Evolutionary conservation across 2,113 vertebrate species (phyloP), one percentile per base, ranked within the genome.

Genomic region (Semnopithecus entellus): DNA sequence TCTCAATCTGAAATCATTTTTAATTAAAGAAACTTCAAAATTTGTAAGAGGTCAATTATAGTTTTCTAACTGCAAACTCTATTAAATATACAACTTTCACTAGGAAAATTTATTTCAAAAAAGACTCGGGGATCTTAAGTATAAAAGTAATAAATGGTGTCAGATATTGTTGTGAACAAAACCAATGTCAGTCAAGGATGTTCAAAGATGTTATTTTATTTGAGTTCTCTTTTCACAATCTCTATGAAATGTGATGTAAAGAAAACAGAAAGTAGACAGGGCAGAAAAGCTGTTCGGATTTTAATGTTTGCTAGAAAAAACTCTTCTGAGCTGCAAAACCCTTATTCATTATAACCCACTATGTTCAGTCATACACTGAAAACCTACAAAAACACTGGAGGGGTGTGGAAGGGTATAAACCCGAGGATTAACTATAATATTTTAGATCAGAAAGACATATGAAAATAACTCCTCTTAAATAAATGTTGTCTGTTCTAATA

Each of bases 1-100:
- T 64, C 27, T 64, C 61, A 6, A 14, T 13, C 61, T 32, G 61
- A 64, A 64, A 64, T 64, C 61, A 1, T 6, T 64, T 64, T 64
- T 64, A 64, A 64, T 64, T 64, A 32, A 32, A 64, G 61, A 64
- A 64, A 64, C 61, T 64, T 64, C 30, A 32, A 64, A 64, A 32
- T 64, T 64, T 30, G 2, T 64, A 64, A 32, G 61, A 64, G 27
- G 13, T 64, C 61, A 48, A 25, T 72, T 94, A 35, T 14, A 90
- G 30, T 83, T 75, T 97, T 70, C 45, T 79, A 84, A 40, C 86
- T 76, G 27, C n/a, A 89, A 91, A 88, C 13, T 59, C 59, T 90
- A 85, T 95, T 79, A 90, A 20, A 95, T 5, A 87, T 80, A 22
- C 25, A 78, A 10, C 6, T 70, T 96, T 87, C 84, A 59, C 76